These are phyloP conservation scores for Psilopsiagon aurifrons DNA, from an alignment of 2,113 vertebrate genomes.

Conservation along the genomic window DNA sequence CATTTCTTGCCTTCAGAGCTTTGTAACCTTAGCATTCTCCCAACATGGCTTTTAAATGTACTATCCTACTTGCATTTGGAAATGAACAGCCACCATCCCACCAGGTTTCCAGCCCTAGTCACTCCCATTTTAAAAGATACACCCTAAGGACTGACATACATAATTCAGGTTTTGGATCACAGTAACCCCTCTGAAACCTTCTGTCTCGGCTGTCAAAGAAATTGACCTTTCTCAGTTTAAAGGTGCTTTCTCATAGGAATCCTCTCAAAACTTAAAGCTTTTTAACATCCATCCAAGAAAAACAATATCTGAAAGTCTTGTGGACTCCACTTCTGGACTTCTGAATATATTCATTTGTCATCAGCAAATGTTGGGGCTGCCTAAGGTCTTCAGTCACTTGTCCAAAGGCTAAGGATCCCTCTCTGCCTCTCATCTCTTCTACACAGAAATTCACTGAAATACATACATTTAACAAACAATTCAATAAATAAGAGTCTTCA, in stretches of 20 bases:
- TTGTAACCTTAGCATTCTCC: neutral
- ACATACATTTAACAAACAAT: neutral
- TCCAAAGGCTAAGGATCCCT: neutral
- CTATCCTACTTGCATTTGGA: neutral
- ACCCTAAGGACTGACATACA: slow-evolving; percentile 38
- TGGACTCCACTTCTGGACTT: neutral
- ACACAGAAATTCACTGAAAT: neutral
- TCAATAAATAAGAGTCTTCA: neutral
- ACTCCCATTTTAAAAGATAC: slow-evolving; percentile 23
- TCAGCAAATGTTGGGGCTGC: neutral
- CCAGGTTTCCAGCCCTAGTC: neutral
- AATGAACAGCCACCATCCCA: neutral
- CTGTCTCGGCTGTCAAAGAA: slow-evolving; percentile 57
- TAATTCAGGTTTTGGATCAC: slow-evolving; percentile 53
- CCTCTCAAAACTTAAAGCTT: slow-evolving; percentile 37
- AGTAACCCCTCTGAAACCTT: slow-evolving; percentile 31
- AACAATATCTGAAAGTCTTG: slow-evolving; percentile 32
- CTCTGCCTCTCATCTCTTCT: neutral
- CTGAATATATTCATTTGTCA: neutral
- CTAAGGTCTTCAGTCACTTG: neutral
- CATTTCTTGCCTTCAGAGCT: neutral
- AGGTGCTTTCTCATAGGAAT: slow-evolving; percentile 54
- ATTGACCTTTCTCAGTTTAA: slow-evolving; percentile 59
- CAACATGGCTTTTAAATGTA: neutral
- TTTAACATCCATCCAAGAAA: slow-evolving; percentile 50